Evolutionary conservation across 2,797 vertebrate species (phyloP).

Genomic region (Ispidina picta): DNA sequence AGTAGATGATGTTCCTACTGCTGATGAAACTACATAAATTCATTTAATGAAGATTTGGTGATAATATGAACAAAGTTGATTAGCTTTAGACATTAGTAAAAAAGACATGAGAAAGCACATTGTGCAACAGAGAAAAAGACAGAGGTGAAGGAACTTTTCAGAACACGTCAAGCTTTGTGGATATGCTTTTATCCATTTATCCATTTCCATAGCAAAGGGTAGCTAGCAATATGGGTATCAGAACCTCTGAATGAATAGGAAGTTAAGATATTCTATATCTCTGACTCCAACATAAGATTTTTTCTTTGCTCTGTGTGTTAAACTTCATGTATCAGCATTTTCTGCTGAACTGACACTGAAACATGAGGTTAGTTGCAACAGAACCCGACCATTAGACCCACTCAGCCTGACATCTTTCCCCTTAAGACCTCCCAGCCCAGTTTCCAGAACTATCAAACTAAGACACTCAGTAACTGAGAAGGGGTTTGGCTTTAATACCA

Average conservation of each 20-base stretch:
- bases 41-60: background rate
- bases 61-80: background rate
- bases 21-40: background rate
- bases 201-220: background rate
- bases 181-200: background rate
- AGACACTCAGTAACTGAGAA: background rate
- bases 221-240: background rate
- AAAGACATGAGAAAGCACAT: background rate
- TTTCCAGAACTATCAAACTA: background rate
- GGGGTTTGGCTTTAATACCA: accelerated
- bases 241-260: background rate
- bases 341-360: background rate
- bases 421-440: background rate
- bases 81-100: background rate
- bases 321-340: background rate
- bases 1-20: background rate
- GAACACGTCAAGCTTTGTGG: background rate
- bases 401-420: background rate
- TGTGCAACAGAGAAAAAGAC: background rate
- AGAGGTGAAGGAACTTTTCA: background rate
- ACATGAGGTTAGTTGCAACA: background rate
- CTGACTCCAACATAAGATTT: background rate
- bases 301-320: background rate
- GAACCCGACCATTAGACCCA: background rate
- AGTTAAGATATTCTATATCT: background rate